Base-by-base conservation (phyloP, 2,888 invertebrate genomes). In the Yponomeuta sedellus region DNA sequence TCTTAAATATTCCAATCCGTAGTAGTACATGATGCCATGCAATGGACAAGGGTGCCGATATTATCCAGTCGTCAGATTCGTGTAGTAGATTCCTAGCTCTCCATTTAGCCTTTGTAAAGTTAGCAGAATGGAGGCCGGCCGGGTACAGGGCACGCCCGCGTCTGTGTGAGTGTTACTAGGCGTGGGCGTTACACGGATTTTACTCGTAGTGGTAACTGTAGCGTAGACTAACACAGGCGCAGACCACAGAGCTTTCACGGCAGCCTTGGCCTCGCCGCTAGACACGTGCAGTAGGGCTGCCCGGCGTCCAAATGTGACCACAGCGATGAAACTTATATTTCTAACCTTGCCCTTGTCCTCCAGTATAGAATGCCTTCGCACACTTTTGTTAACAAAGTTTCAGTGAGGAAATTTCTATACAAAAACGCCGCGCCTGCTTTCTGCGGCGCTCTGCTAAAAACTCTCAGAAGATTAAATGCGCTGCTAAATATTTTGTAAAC, bases 221-320 rank as follows among this genome's bases (percentile, higher is more conserved):
- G 34, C 58, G 68, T 16, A 61, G 5, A 22, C 34, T 28, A 25
- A 34, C 8, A 28, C 34, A 11, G 25, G 10, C 62, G 28, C 34
- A 10, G 28, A 28, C n/a, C n/a, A n/a, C 62, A 80, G 79, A 88
- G 89, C 89, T 91, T 90, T 89, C 90, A 88, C 88, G 80, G 75
- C 88, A 91, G 89, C 90, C 90, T 91, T 91, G 90, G 90, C 90
- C 89, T 84, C 89, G 83, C 86, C 89, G 83, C 86, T 78, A 85
- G 82, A 88, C 90, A 90, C 90, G 90, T 89, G 90, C 88, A 85
- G 67, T 85, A 88, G 86, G 82, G 88, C 74, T 70, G 75, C 74
- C 71, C 70, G 66, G 28, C 68, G 70, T 73, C 67, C 66, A 66
- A 70, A 68, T 69, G 75, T 70, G 34, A 62, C 64, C 25, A 62